A percentile compares a stretch with the other conserved stretches of the same genome.
Evolutionary conservation across 2,113 vertebrate species (phyloP).

Genomic region (Macrotus californicus): DNA sequence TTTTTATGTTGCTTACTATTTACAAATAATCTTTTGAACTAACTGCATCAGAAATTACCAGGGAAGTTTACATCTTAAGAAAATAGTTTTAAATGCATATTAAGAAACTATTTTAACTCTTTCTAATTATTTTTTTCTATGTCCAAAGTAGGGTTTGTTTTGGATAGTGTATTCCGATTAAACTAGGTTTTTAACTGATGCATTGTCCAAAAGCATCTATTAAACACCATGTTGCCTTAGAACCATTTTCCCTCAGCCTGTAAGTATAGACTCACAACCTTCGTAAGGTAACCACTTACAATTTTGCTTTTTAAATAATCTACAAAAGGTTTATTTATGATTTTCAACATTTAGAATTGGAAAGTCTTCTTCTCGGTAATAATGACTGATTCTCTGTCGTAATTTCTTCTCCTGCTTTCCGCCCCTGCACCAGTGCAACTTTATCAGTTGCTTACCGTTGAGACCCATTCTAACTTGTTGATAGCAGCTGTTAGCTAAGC

Average conservation of each 20-base stretch:
- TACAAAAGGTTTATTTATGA: neutral
- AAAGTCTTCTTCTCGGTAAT: neutral
- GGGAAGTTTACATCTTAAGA: neutral
- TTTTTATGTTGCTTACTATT: neutral
- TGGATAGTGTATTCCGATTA: neutral
- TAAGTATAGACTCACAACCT: neutral
- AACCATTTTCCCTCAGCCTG: neutral
- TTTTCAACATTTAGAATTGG: neutral
- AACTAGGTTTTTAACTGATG: neutral
- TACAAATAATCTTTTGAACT: slow-evolving; percentile 20
- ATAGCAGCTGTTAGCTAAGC: neutral
- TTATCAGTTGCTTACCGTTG: neutral
- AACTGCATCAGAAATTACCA: neutral
- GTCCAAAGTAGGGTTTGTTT: neutral
- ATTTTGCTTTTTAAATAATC: neutral
- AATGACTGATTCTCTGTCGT: neutral
- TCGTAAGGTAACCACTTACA: neutral
- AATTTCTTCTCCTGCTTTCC: neutral
- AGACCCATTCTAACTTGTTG: neutral
- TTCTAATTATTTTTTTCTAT: neutral
- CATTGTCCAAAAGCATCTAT: neutral
- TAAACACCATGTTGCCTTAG: neutral
- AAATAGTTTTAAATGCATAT: neutral
- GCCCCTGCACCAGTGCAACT: neutral
- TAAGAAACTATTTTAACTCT: neutral